Base-by-base conservation (phyloP, 2,797 vertebrate genomes). In the Anolis apletophallus region DNA sequence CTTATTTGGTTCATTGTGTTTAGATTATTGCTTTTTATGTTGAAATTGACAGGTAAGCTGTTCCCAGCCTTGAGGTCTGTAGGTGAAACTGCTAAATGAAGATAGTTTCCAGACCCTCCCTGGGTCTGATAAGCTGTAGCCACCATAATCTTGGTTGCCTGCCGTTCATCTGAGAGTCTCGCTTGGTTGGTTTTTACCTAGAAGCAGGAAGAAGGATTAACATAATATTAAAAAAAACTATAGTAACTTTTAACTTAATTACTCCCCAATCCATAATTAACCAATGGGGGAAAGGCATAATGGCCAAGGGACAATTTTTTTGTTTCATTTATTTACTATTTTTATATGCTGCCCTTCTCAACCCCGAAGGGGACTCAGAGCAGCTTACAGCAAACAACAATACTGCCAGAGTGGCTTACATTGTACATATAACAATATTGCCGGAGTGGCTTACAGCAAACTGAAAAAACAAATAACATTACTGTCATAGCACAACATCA, bases 1-100 rank as follows among this genome's bases (percentile, higher is more conserved):
- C 0, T 1, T 64, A 97, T 96, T 2, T 85, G 75, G 1, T 90
- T 69, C 0, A 86, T n/a, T 6, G 67, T 32, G 0, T 0, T 0
- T 0, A 76, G 26, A 12, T 1, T 87, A 59, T 10, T 90, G 9
- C 84, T 91, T 19, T 93, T 96, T 54, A 98, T 84, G 87, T 94
- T 93, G 88, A 98, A 96, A 88, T 95, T 95, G 50, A 98, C 11
- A 0, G 91, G 90, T 5, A 98, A 36, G 13, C 93, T 95, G 2
- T 96, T 89, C 0, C 95, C 95, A 0, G 97, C 84, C 21, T 87
- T 64, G 0, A 98, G 83, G 13, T 97, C 95, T 0, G 61, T 5
- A 0, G 87, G 1, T 0, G 91, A 59, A 85, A 97, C 88, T 0
- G 95, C 94, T 55, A 98, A 93, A 76, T 97, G 97, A 11, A 99